Conservation (phyloP, 2,888 invertebrate species). For the Anaspis maculata region DNA sequence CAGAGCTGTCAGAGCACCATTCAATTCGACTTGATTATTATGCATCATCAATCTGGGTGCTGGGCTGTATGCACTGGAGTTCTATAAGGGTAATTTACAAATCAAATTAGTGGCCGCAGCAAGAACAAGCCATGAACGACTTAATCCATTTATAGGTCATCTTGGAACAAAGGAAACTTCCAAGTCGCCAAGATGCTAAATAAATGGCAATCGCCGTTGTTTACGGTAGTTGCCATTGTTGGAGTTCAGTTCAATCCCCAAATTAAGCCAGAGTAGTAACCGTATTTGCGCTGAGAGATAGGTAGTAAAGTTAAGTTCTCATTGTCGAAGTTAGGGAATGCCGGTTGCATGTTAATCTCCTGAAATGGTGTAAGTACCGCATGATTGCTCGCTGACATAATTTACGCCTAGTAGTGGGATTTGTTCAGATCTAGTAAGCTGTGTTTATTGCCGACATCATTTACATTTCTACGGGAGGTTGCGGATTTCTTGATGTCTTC, state of each 20-base stretch:
- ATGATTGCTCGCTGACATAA: conserved; percentile 42
- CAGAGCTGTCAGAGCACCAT: no score
- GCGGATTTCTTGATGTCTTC: conserved; percentile 28
- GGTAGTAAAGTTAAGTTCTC: conserved; percentile 39
- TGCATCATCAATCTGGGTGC: no score
- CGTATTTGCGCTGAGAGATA: conserved; percentile 35
- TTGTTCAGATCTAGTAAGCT: conserved; percentile 35
- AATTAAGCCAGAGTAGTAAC: conserved; percentile 27
- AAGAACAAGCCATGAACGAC: not conserved
- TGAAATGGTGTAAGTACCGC: conserved; percentile 39
- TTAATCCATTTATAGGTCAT: conserved; percentile 18
- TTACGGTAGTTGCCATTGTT: conserved; percentile 19
- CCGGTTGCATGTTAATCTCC: conserved; percentile 37
- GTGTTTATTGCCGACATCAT: conserved; percentile 33
- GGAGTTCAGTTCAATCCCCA: conserved; percentile 21
- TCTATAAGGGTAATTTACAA: no score
- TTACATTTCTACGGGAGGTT: conserved; percentile 31
- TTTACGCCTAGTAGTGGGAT: conserved; percentile 41
- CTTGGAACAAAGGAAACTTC: conserved; percentile 16
- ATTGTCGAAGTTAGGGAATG: conserved; percentile 34
- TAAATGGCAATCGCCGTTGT: conserved; percentile 19
- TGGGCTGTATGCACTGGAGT: no score
- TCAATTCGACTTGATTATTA: no score
- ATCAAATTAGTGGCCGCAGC: no score
- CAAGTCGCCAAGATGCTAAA: conserved; percentile 17